phyloP scores from a whole-genome alignment of 1,140 invertebrate species.

The Drosophila kepulauana region DNA sequence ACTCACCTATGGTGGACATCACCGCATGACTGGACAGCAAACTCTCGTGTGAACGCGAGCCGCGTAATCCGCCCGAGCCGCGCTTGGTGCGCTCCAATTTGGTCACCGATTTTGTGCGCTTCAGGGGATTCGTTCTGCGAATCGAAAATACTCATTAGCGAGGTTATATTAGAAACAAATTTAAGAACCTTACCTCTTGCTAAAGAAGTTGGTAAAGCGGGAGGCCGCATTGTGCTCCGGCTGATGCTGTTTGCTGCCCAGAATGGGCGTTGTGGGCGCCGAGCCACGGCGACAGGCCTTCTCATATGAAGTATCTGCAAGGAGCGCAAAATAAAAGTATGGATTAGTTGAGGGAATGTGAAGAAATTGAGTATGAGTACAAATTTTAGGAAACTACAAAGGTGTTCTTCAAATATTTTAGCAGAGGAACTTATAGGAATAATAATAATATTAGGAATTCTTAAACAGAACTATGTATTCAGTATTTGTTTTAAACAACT shows the following conservation, averaged over 20 bases:
- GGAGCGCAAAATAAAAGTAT: constrained; percentile 60
- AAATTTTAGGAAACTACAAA: too few species aligned
- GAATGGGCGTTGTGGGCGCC: constrained; percentile 92
- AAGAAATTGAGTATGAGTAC: too few species aligned
- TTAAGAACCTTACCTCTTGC: constrained; percentile 87
- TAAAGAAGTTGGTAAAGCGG: constrained; percentile 95
- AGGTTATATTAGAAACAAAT: too few species aligned
- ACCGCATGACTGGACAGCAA: constrained; percentile 92
- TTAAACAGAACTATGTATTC: too few species aligned
- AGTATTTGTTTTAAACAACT: too few species aligned
- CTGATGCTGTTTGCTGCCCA: constrained; percentile 86
- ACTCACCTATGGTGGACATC: constrained; percentile 91
- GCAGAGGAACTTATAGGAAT: too few species aligned
- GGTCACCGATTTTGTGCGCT: constrained; percentile 96
- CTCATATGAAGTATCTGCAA: constrained; percentile 95
- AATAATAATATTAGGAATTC: too few species aligned
- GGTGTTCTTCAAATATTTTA: too few species aligned
- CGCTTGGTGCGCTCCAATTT: constrained; percentile 93
- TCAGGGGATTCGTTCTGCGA: constrained; percentile 94
- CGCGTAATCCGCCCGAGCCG: constrained; percentile 84
- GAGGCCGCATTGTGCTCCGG: constrained; percentile 85
- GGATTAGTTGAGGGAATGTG: constrained; percentile 32
- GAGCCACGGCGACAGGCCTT: constrained; percentile 94
- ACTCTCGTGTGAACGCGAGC: constrained; percentile 93
- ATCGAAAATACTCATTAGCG: not conserved